A percentile compares a stretch with the other conserved stretches of the same genome.
Evolutionary conservation across 2,113 vertebrate genomes (phyloP).

Genomic region (Prunella himalayana): DNA sequence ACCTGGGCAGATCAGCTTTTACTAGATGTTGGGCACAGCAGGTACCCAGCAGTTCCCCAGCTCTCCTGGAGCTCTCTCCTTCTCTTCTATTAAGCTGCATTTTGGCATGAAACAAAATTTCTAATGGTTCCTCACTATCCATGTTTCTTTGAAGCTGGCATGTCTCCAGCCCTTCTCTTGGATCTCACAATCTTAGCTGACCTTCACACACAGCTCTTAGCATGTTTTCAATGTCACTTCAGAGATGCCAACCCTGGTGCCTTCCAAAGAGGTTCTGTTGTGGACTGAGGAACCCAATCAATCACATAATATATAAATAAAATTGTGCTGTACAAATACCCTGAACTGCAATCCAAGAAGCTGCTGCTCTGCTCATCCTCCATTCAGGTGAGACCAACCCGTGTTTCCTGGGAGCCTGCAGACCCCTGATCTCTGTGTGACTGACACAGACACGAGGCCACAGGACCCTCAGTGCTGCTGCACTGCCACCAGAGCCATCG

Average conservation of each 20-base stretch:
- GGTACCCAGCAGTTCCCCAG: background rate
- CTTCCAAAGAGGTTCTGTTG: background rate
- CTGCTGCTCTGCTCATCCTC: background rate
- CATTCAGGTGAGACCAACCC: background rate
- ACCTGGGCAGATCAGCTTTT: background rate
- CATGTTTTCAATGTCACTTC: background rate
- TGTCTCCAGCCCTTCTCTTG: background rate
- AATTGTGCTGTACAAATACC: background rate
- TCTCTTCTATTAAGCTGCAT: background rate
- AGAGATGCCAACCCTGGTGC: background rate
- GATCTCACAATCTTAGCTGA: background rate
- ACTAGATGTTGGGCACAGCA: background rate
- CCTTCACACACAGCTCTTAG: background rate
- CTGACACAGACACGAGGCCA: background rate
- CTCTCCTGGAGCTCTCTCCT: background rate
- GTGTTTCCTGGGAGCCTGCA: background rate
- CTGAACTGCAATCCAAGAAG: background rate
- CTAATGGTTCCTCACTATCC: background rate
- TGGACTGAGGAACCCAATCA: background rate
- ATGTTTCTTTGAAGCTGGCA: background rate
- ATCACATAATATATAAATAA: background rate
- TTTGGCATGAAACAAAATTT: background rate
- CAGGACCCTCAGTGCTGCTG: background rate
- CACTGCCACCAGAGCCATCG: background rate
- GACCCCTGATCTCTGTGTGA: background rate